phyloP scores from a whole-genome alignment of 2,888 invertebrate species.

The Lottia gigantea region DNA sequence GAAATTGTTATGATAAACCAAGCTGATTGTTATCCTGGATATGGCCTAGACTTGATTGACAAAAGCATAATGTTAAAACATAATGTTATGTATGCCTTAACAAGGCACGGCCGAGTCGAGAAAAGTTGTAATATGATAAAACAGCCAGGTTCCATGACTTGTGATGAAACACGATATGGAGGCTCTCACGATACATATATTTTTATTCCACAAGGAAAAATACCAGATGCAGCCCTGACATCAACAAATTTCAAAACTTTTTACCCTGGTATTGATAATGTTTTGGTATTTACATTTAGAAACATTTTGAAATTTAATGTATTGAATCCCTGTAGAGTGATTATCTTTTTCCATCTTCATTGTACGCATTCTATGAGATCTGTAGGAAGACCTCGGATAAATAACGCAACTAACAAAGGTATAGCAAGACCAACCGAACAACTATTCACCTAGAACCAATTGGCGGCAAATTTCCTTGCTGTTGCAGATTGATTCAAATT shows the following conservation, averaged over 20 bases:
- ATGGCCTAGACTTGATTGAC: conserved; percentile 5
- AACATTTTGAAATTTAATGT: conserved; percentile 3
- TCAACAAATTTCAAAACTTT: neutral
- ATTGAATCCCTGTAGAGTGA: conserved; percentile 8
- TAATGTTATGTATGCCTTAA: conserved; percentile 6
- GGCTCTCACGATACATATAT: conserved; percentile 16
- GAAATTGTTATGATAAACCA: conserved; percentile 15
- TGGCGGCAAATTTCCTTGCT: too few species aligned
- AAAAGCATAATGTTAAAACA: conserved; percentile 12
- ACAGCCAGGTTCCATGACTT: neutral
- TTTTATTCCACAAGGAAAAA: neutral
- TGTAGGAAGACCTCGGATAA: neutral
- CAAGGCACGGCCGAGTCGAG: conserved; percentile 9
- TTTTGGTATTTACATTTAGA: neutral
- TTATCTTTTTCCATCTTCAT: conserved; percentile 9
- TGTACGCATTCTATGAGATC: neutral
- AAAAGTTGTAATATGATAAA: neutral
- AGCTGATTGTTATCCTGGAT: neutral
- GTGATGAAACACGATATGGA: neutral
- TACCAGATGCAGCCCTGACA: neutral
- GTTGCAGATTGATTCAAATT: too few species aligned
- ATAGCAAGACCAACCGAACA: neutral
- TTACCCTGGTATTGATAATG: neutral
- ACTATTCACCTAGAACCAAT: neutral
- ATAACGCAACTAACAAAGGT: neutral